A percentile compares a stretch with the other conserved stretches of the same genome.
These are phyloP conservation scores for Cettia cetti DNA, from an alignment of 2,113 vertebrate species.

Conservation along the genomic window DNA sequence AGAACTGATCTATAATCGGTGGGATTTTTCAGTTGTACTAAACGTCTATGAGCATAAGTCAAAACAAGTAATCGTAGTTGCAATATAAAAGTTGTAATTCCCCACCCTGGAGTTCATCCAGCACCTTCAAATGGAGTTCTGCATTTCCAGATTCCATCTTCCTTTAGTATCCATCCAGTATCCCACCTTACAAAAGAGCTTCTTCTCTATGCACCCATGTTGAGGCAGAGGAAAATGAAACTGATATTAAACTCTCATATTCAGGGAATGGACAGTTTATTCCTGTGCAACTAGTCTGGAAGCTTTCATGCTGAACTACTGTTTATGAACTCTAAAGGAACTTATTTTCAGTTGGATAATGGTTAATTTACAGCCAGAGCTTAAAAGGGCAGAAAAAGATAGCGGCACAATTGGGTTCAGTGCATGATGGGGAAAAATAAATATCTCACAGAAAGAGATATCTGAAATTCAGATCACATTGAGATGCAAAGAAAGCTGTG, in stretches of 20 bases:
- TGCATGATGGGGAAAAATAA: constrained; percentile 65
- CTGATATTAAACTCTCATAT: neutral
- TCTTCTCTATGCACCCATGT: neutral
- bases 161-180: neutral
- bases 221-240: neutral
- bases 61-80: neutral
- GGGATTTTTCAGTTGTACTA: neutral
- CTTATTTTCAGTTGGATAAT: constrained; percentile 54
- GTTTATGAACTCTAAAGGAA: constrained; percentile 59
- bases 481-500: constrained; percentile 65
- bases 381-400: constrained; percentile 63
- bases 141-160: neutral
- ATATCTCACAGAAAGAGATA: constrained; percentile 59
- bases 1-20: neutral
- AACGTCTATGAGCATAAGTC: neutral
- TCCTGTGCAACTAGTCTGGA: neutral
- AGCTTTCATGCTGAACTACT: constrained; percentile 38
- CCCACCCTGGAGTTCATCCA: neutral
- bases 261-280: neutral
- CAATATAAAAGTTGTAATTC: neutral
- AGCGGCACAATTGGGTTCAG: constrained; percentile 55
- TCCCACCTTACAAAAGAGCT: neutral
- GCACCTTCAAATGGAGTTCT: neutral
- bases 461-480: constrained; percentile 75
- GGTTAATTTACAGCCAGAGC: constrained; percentile 67